Conservation (phyloP, 2,888 invertebrate species). For the Congeria kusceri region DNA sequence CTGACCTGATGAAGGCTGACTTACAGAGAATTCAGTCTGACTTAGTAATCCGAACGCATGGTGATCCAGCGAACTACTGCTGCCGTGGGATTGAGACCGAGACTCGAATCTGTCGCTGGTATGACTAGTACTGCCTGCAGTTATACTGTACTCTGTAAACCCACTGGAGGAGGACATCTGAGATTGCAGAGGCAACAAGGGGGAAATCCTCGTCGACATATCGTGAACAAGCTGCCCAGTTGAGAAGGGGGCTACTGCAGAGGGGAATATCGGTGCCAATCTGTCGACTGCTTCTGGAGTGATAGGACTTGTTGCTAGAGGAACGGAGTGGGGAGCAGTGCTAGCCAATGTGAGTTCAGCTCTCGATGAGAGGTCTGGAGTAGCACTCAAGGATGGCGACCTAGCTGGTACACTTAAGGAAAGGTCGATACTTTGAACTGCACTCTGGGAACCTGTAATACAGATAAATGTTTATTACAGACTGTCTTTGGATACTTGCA, state of each 20-base stretch:
- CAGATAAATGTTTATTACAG: no score
- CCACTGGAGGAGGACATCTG: slow-evolving; percentile 46
- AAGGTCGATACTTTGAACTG: slow-evolving; percentile 35
- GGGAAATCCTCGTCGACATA: neutral
- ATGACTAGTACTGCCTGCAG: slow-evolving; percentile 39
- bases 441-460: slow-evolving; percentile 19
- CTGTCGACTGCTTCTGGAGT: no score
- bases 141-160: slow-evolving; percentile 55
- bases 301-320: neutral
- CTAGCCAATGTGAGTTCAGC: neutral
- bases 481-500: no score
- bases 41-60: neutral
- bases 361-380: neutral
- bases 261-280: no score
- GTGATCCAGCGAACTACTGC: slow-evolving; percentile 36
- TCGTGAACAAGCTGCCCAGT: no score
- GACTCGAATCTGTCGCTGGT: slow-evolving; percentile 48
- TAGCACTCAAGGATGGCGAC: neutral
- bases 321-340: neutral
- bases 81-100: slow-evolving; percentile 60
- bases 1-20: slow-evolving; percentile 28
- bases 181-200: slow-evolving; percentile 33
- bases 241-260: no score
- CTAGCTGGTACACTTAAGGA: slow-evolving; percentile 15
- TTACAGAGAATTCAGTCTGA: neutral